Conservation (phyloP, 1,140 invertebrate genomes). For the Drosophila nebulosa region DNA sequence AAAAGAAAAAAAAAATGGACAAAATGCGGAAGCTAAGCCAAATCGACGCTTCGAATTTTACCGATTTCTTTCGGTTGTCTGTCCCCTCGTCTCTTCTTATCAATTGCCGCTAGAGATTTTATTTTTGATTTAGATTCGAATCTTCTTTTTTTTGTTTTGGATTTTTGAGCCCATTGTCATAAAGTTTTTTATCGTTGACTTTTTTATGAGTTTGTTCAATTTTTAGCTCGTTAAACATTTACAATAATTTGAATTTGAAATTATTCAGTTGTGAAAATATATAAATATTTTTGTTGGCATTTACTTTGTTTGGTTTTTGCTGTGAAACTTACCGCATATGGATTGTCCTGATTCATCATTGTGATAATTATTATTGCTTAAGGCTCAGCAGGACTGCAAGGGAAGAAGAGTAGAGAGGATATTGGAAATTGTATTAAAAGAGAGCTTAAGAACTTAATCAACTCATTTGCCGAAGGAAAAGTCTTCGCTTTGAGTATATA, state of each 20-base stretch:
- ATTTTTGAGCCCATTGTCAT: slow-evolving; percentile 20
- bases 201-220: slow-evolving; percentile 58
- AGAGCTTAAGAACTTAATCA: too few relatives aligned
- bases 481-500: too few relatives aligned
- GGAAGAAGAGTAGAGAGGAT: not conserved
- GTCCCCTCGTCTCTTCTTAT: slow-evolving; percentile 31
- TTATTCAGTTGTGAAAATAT: slow-evolving; percentile 1
- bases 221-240: slow-evolving; percentile 63
- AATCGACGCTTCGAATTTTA: slow-evolving; percentile 43
- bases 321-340: slow-evolving; percentile 74
- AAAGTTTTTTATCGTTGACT: slow-evolving; percentile 49
- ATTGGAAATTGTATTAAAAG: not conserved
- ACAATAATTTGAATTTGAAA: not conserved
- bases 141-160: not conserved
- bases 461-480: not conserved
- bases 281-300: not conserved
- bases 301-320: not conserved
- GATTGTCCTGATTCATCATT: slow-evolving; percentile 80
- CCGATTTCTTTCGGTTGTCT: slow-evolving; percentile 42
- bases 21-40: slow-evolving; percentile 61
- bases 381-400: slow-evolving; percentile 28
- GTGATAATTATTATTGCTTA: slow-evolving; percentile 8
- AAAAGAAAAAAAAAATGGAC: slow-evolving; percentile 30
- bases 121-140: not conserved
- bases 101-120: slow-evolving; percentile 20